These are phyloP conservation scores for Ardeotis arabs DNA, from an alignment of 2,113 vertebrate genomes.

Conservation along the genomic window DNA sequence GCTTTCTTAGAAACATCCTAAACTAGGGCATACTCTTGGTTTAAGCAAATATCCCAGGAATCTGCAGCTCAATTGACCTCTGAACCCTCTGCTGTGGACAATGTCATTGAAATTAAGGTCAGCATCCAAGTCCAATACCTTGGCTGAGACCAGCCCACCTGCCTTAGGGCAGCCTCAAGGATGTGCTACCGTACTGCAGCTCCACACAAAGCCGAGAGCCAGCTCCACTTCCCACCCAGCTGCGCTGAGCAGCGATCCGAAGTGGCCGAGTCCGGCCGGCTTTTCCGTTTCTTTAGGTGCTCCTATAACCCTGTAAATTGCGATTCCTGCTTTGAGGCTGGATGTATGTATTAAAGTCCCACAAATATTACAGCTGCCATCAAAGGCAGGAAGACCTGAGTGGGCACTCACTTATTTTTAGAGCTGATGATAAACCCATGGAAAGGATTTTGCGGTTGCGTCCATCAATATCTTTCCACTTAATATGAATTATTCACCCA, in stretches of 20 bases:
- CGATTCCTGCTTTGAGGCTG: not conserved
- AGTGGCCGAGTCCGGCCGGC: accelerated
- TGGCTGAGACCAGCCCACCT: accelerated
- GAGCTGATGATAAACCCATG: not conserved
- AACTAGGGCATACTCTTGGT: not conserved
- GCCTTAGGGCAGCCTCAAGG: not conserved
- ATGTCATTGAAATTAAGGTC: not conserved
- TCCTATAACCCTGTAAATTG: not conserved
- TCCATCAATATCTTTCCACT: not conserved
- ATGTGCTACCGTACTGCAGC: not conserved
- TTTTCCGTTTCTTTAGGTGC: not conserved
- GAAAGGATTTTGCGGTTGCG: not conserved
- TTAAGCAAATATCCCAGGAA: not conserved
- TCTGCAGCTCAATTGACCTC: not conserved
- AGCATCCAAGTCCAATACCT: not conserved
- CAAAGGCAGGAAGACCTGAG: conserved; percentile 3
- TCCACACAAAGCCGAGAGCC: not conserved
- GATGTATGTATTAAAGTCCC: not conserved
- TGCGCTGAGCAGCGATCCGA: accelerated
- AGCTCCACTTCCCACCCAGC: not conserved
- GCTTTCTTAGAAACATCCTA: not conserved
- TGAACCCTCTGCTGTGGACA: not conserved
- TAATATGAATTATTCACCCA: not conserved
- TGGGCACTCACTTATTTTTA: not conserved
- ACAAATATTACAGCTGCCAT: not conserved